Conservation (phyloP, 2,888 invertebrate species). For the Mythimna ferrago region DNA sequence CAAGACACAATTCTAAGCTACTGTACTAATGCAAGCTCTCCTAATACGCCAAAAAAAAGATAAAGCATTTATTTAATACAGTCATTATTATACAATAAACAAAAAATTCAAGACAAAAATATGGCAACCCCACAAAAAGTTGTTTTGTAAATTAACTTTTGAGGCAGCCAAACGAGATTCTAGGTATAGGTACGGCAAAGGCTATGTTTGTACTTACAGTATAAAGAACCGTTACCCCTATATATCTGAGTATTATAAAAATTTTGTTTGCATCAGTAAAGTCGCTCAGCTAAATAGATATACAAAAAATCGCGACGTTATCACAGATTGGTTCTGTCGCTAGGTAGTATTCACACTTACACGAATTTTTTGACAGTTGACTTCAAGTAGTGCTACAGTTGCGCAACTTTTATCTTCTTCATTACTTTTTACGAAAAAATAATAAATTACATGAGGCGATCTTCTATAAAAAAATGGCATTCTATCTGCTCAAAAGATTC, state of each 20-base stretch:
- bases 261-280: not conserved
- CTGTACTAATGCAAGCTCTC: not conserved
- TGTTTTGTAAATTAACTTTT: not conserved
- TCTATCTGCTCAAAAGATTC: not conserved
- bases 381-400: conserved; percentile 14
- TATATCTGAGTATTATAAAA: not conserved
- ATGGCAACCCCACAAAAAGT: conserved; percentile 4
- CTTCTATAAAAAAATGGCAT: not conserved
- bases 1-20: conserved; percentile 11
- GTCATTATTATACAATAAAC: not conserved
- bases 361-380: conserved; percentile 24
- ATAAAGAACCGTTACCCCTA: not conserved
- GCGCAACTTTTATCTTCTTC: conserved; percentile 3
- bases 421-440: not conserved
- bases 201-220: not conserved
- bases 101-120: not conserved
- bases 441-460: not conserved
- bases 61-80: not conserved
- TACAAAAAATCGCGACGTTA: conserved; percentile 24
- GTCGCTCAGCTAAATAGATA: conserved; percentile 5
- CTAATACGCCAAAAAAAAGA: not conserved
- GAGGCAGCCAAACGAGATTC: not conserved
- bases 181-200: not conserved
- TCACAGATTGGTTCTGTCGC: conserved; percentile 40
- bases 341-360: conserved; percentile 2